Base-by-base conservation (phyloP, 2,888 invertebrate genomes). In the Plusia festucae region DNA sequence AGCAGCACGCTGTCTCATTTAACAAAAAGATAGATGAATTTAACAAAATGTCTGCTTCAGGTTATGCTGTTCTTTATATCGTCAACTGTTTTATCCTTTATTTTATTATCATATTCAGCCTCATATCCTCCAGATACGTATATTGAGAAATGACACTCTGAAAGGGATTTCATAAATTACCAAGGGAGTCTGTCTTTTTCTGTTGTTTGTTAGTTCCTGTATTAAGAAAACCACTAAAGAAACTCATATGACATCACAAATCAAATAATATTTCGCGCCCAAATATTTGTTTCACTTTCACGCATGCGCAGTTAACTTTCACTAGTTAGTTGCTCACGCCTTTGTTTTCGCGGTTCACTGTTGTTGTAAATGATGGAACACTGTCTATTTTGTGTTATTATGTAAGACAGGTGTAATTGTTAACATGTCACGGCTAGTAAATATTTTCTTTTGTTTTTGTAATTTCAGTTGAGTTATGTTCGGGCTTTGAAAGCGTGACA, bases 251-350 rank as follows among this genome's bases (percentile, higher is more conserved):
- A 49, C 0, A 72, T 49, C 68, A 68, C 52, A 59, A 55, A 59
- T 46, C 59, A 54, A 78, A 82, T 70, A 69, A 81, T 81, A 82
- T 83, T 76, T 76, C 70, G 60, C 63, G 69, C 69, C 78, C 82
- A 77, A 86, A 86, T 81, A 78, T 79, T 78, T 73, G 69, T 57
- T 66, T 75, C 65, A 83, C 86, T 87, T 87, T 89, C 88, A 84
- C 88, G 82, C 86, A 80, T 76, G 77, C 79, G 64, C 68, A 68
- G 75, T 83, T 81, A 82, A 89, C 90, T 90, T 90, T 90, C 91
- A 87, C 90, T 87, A 64, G 63, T 60, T 60, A 53, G 55, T 51
- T 62, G 68, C 60, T 53, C 24, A 53, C 54, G 65, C 20, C 56
- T 65, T 74, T 76, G 63, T 64, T 65, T 71, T 74, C 74, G 70